Conservation (phyloP, 2,888 invertebrate species). For the Fragum whitleyi region DNA sequence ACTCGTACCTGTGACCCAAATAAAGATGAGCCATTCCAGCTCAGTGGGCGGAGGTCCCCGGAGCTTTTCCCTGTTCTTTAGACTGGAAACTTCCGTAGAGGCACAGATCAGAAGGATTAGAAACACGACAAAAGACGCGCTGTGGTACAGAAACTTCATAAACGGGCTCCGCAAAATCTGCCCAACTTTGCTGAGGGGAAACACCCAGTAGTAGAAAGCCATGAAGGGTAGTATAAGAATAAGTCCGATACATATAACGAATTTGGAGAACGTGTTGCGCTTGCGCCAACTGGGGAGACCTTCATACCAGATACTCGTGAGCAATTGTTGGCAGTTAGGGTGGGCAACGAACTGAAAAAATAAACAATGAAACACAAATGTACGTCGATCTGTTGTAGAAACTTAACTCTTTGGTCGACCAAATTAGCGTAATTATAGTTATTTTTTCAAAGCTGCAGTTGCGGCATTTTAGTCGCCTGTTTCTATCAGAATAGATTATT, state of each 20-base stretch:
- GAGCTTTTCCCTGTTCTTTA: slow-evolving; percentile 73
- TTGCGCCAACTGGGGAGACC: slow-evolving; percentile 87
- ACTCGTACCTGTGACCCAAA: slow-evolving; percentile 84
- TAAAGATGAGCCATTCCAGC: slow-evolving; percentile 86
- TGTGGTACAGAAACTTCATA: slow-evolving; percentile 88
- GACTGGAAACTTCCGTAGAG: slow-evolving; percentile 83
- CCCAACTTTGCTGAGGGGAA: slow-evolving; percentile 86
- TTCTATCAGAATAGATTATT: too few relatives aligned
- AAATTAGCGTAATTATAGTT: too few relatives aligned
- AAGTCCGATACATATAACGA: slow-evolving; percentile 85
- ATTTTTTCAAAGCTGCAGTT: too few relatives aligned
- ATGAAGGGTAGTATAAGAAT: slow-evolving; percentile 86
- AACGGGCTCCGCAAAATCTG: slow-evolving; percentile 87
- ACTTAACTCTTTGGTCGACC: too few relatives aligned
- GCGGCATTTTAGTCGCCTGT: too few relatives aligned
- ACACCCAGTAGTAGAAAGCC: slow-evolving; percentile 86
- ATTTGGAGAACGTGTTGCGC: slow-evolving; percentile 85
- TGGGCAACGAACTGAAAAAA: slow-evolving; percentile 87
- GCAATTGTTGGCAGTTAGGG: slow-evolving; percentile 87
- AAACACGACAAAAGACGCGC: slow-evolving; percentile 87
- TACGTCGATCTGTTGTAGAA: too few relatives aligned
- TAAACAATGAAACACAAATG: background rate
- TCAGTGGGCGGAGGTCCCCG: slow-evolving; percentile 86
- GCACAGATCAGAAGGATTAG: slow-evolving; percentile 86
- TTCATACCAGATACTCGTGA: slow-evolving; percentile 87